Percentiles rank a stretch among this genome's conserved stretches.
Evolutionary conservation across 2,888 invertebrate genomes (phyloP).

Genomic region (Eumacrocentrus americanus): DNA sequence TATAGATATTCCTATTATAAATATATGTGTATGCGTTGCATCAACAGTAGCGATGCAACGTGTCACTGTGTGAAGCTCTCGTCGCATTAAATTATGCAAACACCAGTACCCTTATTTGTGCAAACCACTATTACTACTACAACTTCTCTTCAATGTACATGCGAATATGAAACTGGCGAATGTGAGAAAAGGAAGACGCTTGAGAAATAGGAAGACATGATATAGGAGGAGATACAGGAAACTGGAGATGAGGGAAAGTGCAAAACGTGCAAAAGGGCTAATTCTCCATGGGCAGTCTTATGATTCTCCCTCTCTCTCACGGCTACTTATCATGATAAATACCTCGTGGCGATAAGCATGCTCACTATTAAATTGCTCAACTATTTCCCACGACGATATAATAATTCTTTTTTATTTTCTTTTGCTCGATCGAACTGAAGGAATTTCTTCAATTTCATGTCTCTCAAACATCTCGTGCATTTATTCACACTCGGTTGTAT

Average conservation of each 20-base stretch:
- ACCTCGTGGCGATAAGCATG: slow-evolving; percentile 41
- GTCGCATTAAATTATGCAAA: slow-evolving; percentile 28
- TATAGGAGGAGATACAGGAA: not conserved
- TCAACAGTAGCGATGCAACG: slow-evolving; percentile 24
- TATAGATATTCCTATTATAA: no score
- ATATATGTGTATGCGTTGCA: not conserved
- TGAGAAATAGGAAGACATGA: not conserved
- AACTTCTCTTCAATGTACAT: not conserved
- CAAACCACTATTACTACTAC: slow-evolving; percentile 4
- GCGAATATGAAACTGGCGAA: not conserved
- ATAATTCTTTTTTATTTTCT: slow-evolving; percentile 8
- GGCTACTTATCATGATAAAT: slow-evolving; percentile 52
- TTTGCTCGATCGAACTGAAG: not conserved
- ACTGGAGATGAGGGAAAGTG: not conserved
- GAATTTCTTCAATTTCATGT: not conserved
- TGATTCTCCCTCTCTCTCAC: slow-evolving; percentile 31
- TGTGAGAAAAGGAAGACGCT: not conserved
- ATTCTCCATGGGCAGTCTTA: slow-evolving; percentile 36
- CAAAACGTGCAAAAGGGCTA: slow-evolving; percentile 32
- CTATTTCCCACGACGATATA: no score
- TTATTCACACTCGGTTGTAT: not conserved
- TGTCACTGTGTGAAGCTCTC: slow-evolving; percentile 4
- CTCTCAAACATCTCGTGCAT: not conserved
- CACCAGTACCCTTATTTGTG: slow-evolving; percentile 24
- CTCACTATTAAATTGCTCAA: slow-evolving; percentile 49